phyloP scores from a whole-genome alignment of 2,888 invertebrate genomes.

The Heliconius aoede region DNA sequence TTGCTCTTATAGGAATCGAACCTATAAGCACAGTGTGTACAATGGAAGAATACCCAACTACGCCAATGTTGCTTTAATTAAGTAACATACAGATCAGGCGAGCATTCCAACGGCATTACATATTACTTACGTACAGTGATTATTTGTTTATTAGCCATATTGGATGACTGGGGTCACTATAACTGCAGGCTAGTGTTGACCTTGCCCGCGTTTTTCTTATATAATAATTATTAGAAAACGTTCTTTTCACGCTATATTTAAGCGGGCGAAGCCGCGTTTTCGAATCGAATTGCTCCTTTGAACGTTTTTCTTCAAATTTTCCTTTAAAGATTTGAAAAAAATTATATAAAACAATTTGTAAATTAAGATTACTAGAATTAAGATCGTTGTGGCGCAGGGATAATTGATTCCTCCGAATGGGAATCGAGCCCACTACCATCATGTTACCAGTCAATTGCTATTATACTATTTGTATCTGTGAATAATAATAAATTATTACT shows the following conservation, averaged over 20 bases:
- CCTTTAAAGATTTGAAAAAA: not conserved
- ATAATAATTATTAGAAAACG: not conserved
- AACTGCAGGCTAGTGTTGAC: not conserved
- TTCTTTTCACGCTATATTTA: not conserved
- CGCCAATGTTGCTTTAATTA: not conserved
- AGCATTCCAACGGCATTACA: conserved; percentile 17
- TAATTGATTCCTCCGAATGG: not conserved
- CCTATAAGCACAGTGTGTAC: not conserved
- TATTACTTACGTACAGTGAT: not conserved
- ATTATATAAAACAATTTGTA: no score
- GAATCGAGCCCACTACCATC: not conserved
- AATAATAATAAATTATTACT: not conserved
- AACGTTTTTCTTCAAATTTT: not conserved
- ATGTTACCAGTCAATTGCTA: not conserved
- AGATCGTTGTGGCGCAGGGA: not conserved
- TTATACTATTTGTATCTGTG: not conserved
- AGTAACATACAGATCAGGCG: not conserved
- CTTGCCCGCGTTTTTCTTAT: conserved; percentile 28
- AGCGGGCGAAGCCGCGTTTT: no score
- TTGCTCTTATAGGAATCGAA: not conserved
- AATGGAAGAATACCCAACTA: not conserved
- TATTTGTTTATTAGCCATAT: conserved; percentile 23
- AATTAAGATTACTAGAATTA: not conserved
- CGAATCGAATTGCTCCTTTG: not conserved
- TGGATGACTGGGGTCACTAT: not conserved